phyloP scores from a whole-genome alignment of 2,113 vertebrate genomes.

The Gobiocypris rarus region DNA sequence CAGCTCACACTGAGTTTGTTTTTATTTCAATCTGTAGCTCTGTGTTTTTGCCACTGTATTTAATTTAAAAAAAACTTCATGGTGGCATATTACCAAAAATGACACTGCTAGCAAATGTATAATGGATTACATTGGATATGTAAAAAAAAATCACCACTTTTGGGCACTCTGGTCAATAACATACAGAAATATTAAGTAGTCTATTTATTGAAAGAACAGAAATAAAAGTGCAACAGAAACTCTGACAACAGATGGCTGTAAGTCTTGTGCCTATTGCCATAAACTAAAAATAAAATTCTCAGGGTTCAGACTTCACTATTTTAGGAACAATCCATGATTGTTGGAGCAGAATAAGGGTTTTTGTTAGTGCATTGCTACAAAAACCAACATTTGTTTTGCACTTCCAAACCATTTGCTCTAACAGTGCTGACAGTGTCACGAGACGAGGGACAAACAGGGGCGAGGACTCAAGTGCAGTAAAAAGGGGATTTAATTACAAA shows the following conservation, averaged over 20 bases:
- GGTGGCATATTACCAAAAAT: neutral
- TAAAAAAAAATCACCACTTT: neutral
- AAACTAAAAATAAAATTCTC: slow-evolving; percentile 19
- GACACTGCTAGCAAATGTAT: neutral
- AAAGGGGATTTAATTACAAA: no score
- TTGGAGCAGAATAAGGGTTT: neutral
- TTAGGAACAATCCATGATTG: neutral
- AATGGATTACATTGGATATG: neutral
- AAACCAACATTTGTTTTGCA: neutral
- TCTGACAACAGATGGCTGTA: neutral
- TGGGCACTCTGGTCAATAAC: neutral
- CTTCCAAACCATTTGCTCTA: neutral
- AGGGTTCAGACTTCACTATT: neutral
- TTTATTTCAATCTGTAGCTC: slow-evolving; percentile 10
- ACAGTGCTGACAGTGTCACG: neutral
- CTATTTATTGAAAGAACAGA: neutral
- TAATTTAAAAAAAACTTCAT: neutral
- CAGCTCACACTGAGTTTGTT: slow-evolving; percentile 16
- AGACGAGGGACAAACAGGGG: no score
- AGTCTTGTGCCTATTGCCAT: slow-evolving; percentile 8
- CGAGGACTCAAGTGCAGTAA: no score
- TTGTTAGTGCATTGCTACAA: neutral
- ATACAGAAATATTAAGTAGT: neutral
- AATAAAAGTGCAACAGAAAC: neutral
- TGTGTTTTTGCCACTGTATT: neutral